Evolutionary conservation across 2,797 vertebrate genomes (phyloP).

Genomic region (Lepilemur ruficaudatus): DNA sequence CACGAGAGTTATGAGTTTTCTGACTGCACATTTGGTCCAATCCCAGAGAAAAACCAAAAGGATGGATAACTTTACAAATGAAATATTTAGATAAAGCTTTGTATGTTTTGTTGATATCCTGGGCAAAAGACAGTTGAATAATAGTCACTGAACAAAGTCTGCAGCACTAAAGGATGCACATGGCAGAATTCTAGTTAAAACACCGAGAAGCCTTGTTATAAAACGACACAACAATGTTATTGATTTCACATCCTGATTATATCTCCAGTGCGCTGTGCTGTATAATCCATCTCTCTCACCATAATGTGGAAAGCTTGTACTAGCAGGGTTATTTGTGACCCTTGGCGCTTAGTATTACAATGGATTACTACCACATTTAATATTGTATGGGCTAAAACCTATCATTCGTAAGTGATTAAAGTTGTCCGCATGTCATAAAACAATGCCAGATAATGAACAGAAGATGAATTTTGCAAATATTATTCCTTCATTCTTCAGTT

Average conservation of each 20-base stretch:
- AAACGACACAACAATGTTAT: neutral
- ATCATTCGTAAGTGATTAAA: neutral
- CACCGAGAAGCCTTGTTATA: neutral
- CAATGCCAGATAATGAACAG: constrained; percentile 33
- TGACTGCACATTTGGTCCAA: neutral
- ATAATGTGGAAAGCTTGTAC: neutral
- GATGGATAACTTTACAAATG: neutral
- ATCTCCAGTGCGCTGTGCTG: neutral
- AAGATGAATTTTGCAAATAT: constrained; percentile 9
- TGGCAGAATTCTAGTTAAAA: neutral
- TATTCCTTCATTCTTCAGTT: neutral
- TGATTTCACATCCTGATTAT: neutral
- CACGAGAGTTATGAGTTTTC: neutral
- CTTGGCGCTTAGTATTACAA: neutral
- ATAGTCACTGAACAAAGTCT: neutral
- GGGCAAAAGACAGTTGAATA: neutral
- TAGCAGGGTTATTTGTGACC: neutral
- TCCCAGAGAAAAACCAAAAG: neutral
- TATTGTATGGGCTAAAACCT: neutral
- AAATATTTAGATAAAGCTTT: neutral
- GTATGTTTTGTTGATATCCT: neutral
- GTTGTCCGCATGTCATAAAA: neutral
- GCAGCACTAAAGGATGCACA: neutral
- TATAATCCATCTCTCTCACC: neutral
- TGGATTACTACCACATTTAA: neutral